Base-by-base conservation (phyloP, 2,888 invertebrate genomes). In the Campaea margaritaria region DNA sequence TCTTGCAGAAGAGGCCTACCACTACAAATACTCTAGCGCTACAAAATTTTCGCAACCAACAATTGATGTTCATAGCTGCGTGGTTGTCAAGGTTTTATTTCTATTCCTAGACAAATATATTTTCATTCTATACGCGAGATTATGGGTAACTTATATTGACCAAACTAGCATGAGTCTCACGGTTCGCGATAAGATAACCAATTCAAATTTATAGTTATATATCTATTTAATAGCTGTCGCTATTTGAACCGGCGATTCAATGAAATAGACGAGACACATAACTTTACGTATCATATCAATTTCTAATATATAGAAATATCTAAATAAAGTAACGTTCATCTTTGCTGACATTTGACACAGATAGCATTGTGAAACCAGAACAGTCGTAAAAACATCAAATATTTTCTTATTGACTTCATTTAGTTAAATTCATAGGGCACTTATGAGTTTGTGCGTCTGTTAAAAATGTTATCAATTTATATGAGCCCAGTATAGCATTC, bases 271-370 rank as follows among this genome's bases (percentile, higher is more conserved):
- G 31, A 7, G 7, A 31, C 2, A 31, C 38, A 47, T 49, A 41
- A n/a, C 36, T 14, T 48, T 43, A 49, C 12, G 38, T 55, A 36
- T 50, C 46, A 50, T 64, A 57, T 62, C 58, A 59, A 58, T 57
- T 38, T 56, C 55, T 60, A 59, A 21, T 21, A 21, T 34, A 36
- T 46, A 53, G 41, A 51, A 49, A 51, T 48, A 51, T 51, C 45
- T 58, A 49, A 43, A 31, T 52, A 49, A 52, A 52, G 45, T 45
- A 21, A 55, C 49, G 53, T 46, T 57, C 55, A 52, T 60, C 59
- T 55, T 70, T 64, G 64, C 64, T 72, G 70, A 73, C 70, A 68
- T 70, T 68, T 72, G 72, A 72, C 71, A 68, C 52, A 63, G 63
- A 66, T 61, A 58, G 50, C 43, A 68, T 62, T 64, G 67, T 68